phyloP scores from a whole-genome alignment of 2,797 vertebrate species.

The Cyclura pinguis region DNA sequence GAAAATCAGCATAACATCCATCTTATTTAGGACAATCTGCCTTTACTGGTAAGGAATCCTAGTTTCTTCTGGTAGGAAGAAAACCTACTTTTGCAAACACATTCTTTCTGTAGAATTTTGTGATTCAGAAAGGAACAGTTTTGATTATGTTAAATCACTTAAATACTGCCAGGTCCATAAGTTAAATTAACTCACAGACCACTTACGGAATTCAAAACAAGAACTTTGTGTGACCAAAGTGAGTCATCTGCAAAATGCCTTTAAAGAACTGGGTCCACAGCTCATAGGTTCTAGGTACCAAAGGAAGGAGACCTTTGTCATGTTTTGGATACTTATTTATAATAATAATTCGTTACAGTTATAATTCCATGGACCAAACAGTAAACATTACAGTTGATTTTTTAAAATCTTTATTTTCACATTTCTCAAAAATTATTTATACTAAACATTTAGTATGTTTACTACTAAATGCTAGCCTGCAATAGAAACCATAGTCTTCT shows the following conservation, averaged over 20 bases:
- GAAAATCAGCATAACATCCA: background rate
- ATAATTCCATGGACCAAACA: no score
- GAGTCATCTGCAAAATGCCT: conserved; percentile 13
- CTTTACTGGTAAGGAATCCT: background rate
- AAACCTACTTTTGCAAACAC: background rate
- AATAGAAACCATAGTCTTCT: no score
- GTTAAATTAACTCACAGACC: conserved; percentile 1
- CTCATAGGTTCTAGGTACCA: conserved; percentile 26
- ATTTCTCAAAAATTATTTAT: no score
- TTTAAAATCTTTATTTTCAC: no score
- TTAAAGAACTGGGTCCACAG: background rate
- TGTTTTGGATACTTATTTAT: no score
- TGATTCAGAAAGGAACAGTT: background rate
- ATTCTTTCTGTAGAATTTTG: background rate
- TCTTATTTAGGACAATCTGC: background rate
- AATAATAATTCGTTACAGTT: no score
- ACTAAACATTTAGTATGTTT: no score
- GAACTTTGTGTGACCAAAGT: background rate
- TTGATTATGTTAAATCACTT: background rate
- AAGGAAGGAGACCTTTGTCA: background rate
- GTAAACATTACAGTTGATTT: no score
- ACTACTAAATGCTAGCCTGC: no score
- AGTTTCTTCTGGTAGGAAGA: background rate
- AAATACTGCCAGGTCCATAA: background rate
- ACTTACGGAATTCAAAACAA: background rate